Conservation (phyloP, 2,888 invertebrate species). For the Lordiphosa andalusiaca region DNA sequence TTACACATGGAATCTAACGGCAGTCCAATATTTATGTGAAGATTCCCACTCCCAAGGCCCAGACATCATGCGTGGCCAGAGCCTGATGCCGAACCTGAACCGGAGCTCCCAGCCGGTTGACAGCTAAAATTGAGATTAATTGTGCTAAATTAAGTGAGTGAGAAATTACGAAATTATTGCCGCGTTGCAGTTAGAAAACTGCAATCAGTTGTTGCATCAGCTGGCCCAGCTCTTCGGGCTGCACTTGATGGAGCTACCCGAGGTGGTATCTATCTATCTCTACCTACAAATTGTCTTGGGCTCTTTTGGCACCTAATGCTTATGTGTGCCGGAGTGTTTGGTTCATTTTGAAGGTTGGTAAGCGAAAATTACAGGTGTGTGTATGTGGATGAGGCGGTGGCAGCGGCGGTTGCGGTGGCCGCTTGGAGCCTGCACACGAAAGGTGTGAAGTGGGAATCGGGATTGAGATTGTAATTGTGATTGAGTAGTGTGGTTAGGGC, state of each 20-base stretch:
- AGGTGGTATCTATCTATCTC: constrained; percentile 21
- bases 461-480: constrained; percentile 12
- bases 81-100: constrained; percentile 3
- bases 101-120: constrained; percentile 43
- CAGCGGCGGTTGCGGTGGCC: constrained; percentile 2
- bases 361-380: constrained; percentile 65
- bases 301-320: too few relatives aligned
- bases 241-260: background rate
- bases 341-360: constrained; percentile 28
- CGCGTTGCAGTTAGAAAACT: constrained; percentile 57
- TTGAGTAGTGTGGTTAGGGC: background rate
- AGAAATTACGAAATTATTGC: constrained; percentile 75
- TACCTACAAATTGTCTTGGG: constrained; percentile 55
- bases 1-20: constrained; percentile 66
- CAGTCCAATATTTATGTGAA: constrained; percentile 66
- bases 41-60: constrained; percentile 44
- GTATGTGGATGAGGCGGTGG: constrained; percentile 21
- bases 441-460: constrained; percentile 54
- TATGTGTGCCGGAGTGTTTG: constrained; percentile 1
- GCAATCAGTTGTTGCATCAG: constrained; percentile 67
- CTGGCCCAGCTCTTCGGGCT: constrained; percentile 13
- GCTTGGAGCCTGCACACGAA: constrained; percentile 47
- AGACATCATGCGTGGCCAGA: constrained; percentile 28
- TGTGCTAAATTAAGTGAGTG: constrained; percentile 75
- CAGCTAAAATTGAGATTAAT: constrained; percentile 76